phyloP scores from a whole-genome alignment of 2,797 vertebrate species.

The Spea hammondii region DNA sequence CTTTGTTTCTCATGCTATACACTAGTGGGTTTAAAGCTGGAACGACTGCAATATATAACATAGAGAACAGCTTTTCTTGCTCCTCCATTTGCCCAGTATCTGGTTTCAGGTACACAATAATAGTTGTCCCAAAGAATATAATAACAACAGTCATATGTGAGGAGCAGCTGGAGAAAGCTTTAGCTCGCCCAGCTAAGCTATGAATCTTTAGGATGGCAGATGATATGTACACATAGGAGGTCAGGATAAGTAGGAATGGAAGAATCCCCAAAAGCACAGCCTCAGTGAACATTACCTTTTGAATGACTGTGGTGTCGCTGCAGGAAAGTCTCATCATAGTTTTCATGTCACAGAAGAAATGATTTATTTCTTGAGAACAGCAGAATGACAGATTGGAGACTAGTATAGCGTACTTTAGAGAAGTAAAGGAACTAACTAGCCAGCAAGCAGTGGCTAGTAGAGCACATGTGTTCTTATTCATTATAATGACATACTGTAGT shows the following conservation, averaged over 20 bases:
- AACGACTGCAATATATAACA: too few relatives aligned
- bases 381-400: constrained; percentile 10
- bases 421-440: neutral
- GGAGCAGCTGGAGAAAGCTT: neutral
- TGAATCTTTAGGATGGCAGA: neutral
- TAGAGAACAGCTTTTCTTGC: too few relatives aligned
- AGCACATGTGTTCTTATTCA: constrained; percentile 1
- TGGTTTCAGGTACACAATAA: too few relatives aligned
- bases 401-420: neutral
- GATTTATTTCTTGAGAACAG: neutral
- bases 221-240: neutral
- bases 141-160: too few relatives aligned
- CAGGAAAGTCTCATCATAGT: constrained; percentile 9
- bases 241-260: neutral
- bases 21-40: too few relatives aligned
- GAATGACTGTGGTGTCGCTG: neutral
- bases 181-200: neutral
- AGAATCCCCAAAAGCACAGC: neutral
- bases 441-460: too few relatives aligned
- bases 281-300: neutral
- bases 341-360: constrained; percentile 34
- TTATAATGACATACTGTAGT: constrained; percentile 10
- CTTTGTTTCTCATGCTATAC: too few relatives aligned
- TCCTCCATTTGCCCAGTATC: too few relatives aligned
- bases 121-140: too few relatives aligned